Evolutionary conservation across 2,113 vertebrate species (phyloP), one percentile per base, ranked within the genome.

Genomic region (Acrocephalus kingi): DNA sequence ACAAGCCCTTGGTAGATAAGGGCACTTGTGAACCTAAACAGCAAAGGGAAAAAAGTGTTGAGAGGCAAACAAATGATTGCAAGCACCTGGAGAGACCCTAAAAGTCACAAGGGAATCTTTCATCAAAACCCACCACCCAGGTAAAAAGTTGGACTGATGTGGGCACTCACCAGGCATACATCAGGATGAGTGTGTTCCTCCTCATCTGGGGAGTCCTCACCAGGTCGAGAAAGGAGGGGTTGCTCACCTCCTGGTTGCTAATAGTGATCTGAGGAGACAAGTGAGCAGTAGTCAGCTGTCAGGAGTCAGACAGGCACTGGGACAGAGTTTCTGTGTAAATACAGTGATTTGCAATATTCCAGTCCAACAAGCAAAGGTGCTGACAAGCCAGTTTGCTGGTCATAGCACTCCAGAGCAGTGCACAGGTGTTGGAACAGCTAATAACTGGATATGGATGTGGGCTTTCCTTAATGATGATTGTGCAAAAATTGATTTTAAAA

Each of bases 1-100:
- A 99, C 98, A 21, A 99, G 98, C 20, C 99, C 99, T 90, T 99
- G 99, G 84, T 99, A 99, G 9, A 99, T 98, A 92, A 99, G 98
- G 4, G 99, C 98, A 31, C 98, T 99, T 35, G 98, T 98, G 91
- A 99, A 99, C 99, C 99, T 99, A 23, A 87, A 68, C 6, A 54
- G 66, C n/a, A 77, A 30, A 46, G 41, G 45, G 49, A 84, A 77
- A 82, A 51, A 48, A 4, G 2, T 2, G 25, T 46, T 80, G 72
- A 59, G 62, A 84, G n/a, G 41, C 31, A 73, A 66, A 37, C 31
- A 31, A 52, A 64, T 59, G 2, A 84, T 35, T 76, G 31, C 23
- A 45, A 35, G 22, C 33, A 30, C 7, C 23, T 19, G 30, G n/a
- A 79, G 71, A 71, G 13, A 30, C 33, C 35, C 24, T 71, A 18